Evolutionary conservation across 2,797 vertebrate species (phyloP).

Genomic region (Furcifer pardalis): DNA sequence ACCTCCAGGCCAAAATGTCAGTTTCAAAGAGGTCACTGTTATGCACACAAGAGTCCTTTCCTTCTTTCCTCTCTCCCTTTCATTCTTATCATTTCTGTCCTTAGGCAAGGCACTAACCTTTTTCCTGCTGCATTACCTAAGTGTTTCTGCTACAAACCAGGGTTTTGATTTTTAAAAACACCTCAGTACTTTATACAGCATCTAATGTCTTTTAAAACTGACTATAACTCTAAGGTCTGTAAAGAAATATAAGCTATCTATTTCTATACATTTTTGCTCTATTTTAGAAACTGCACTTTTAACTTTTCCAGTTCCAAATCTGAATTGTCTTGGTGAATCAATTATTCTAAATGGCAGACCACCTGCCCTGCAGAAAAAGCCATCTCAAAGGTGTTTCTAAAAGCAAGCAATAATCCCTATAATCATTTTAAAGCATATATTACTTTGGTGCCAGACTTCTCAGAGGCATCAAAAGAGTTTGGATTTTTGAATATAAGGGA

Average conservation of each 20-base stretch:
- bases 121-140: neutral
- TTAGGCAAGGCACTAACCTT: neutral
- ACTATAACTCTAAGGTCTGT: neutral
- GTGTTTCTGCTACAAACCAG: neutral
- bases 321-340: neutral
- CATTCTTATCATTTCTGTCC: neutral
- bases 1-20: neutral
- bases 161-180: neutral
- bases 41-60: neutral
- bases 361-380: constrained; percentile 12
- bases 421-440: constrained; percentile 3
- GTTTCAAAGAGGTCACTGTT: constrained; percentile 10
- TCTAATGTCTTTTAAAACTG: neutral
- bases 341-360: neutral
- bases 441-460: neutral
- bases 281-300: neutral
- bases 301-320: neutral
- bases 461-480: neutral
- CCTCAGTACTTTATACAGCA: neutral
- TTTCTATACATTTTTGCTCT: neutral
- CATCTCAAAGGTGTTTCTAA: neutral
- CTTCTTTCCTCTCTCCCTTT: neutral
- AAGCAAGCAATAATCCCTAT: neutral
- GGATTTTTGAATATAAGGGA: neutral
- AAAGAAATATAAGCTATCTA: neutral